phyloP scores from a whole-genome alignment of 2,888 invertebrate genomes.

The Lysandra bellargus region DNA sequence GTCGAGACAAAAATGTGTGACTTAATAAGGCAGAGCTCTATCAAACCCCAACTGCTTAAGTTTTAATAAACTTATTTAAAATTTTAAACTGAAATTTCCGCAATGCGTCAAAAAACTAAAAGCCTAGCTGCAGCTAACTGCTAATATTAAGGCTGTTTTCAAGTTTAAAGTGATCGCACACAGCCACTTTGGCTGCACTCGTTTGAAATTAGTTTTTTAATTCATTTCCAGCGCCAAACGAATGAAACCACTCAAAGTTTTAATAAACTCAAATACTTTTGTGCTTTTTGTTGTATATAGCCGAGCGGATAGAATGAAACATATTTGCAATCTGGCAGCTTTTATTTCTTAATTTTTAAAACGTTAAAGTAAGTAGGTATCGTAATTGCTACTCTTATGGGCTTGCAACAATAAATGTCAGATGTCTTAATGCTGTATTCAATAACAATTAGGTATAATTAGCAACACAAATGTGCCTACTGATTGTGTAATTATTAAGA shows the following conservation, averaged over 20 bases:
- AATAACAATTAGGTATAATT: not conserved
- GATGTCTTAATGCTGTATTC: not conserved
- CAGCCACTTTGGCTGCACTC: slow-evolving; percentile 25
- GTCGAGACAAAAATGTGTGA: not conserved
- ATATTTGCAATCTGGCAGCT: not conserved
- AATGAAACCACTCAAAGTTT: slow-evolving; percentile 19
- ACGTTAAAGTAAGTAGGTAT: not conserved
- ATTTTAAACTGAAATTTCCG: not conserved
- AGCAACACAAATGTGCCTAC: not conserved
- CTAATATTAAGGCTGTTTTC: slow-evolving; percentile 29
- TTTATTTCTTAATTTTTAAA: not conserved
- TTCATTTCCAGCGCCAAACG: slow-evolving; percentile 9
- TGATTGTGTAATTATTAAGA: not conserved
- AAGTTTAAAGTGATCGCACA: slow-evolving; percentile 39
- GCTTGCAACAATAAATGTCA: not conserved
- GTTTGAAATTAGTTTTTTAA: slow-evolving; percentile 29
- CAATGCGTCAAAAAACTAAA: slow-evolving; percentile 26
- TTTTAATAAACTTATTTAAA: not conserved
- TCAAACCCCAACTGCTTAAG: not conserved
- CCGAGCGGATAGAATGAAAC: not conserved
- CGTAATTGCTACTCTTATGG: not conserved
- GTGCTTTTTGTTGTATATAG: not conserved
- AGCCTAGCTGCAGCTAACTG: slow-evolving; percentile 3
- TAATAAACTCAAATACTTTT: not conserved
- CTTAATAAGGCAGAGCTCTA: not conserved